Base-by-base conservation (phyloP, 92 coral and sea anemone species). In the Siderastrea siderea region DNA sequence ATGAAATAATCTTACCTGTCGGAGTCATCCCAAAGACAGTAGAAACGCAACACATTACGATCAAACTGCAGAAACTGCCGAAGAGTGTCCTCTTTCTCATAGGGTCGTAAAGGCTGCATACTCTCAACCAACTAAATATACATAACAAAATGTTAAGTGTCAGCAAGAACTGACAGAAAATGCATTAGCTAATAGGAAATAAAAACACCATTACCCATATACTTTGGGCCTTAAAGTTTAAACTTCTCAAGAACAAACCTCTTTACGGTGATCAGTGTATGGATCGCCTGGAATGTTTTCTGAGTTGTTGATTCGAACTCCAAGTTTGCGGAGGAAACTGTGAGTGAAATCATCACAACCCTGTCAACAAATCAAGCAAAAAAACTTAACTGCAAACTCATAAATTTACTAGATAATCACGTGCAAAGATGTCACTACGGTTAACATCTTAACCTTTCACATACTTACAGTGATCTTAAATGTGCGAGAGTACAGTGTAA, bases 311-410 rank as follows among this genome's bases (percentile, higher is more conserved):
- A 94, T 92, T 77, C 98, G 86, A 16, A 97, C 99, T 47, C 99
- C 99, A 68, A 97, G 93, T 80, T 97, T 97, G 82, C 98, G 96
- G 17, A 97, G 95, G 69, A 97, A 97, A 85, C 92, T 97, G 71
- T 94, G 98, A 45, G 99, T 97, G 76, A 97, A 97, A 75, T 95
- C 99, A 89, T 97, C 99, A 94, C 97, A 93, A 52, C 99, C 99
- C 97, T 94, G 51, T 47, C 2, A 70, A 80, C 11, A 45, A 43
- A 2, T 11, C 61, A 60, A 63, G 2, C 45, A 48, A 65, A 48
- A 51, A 16, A 16, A 60, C 13, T 11, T 68, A 68, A 67, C 19
- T n/a, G 5, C 38, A 17, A 38, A 14, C 78, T 49, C 1, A 44
- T 14, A 43, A 19, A n/a, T 19, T 57, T 38, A 52, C 3, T 17